A percentile compares a stretch with the other conserved stretches of the same genome.
These are phyloP conservation scores for Trachelus tabidus DNA, from an alignment of 2,888 invertebrate genomes.

Conservation along the genomic window DNA sequence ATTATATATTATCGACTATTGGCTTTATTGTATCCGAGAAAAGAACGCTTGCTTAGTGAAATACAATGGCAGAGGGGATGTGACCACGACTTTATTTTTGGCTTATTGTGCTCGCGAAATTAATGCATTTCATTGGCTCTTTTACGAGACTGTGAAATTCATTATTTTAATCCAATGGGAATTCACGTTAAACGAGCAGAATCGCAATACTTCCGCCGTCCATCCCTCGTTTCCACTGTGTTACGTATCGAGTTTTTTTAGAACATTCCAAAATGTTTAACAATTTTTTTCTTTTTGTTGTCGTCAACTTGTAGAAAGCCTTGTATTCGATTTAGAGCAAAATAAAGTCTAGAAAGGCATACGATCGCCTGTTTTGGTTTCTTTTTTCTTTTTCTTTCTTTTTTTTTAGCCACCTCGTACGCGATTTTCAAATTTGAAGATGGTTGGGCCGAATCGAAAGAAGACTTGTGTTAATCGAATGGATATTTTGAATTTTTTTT, in stretches of 20 bases:
- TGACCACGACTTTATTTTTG: neutral
- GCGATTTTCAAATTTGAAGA: neutral
- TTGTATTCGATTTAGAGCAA: constrained; percentile 65
- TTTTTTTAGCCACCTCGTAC: neutral
- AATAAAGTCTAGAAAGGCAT: constrained; percentile 66
- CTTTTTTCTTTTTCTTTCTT: neutral
- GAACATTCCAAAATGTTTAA: constrained; percentile 62
- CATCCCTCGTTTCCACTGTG: neutral
- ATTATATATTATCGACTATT: constrained; percentile 10
- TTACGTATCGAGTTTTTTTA: constrained; percentile 49
- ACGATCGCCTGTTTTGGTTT: neutral
- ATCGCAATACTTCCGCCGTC: neutral
- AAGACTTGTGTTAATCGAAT: neutral
- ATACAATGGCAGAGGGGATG: neutral
- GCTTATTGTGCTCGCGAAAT: neutral
- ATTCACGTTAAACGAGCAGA: neutral
- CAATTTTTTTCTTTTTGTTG: constrained; percentile 33
- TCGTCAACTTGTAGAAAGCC: constrained; percentile 61
- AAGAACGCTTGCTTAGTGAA: constrained; percentile 9
- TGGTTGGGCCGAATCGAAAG: neutral
- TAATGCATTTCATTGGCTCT: neutral
- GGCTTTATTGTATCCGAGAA: constrained; percentile 11
- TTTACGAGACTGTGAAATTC: neutral
- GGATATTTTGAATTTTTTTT: neutral
- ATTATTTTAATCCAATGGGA: neutral